Percentiles rank a stretch among this genome's conserved stretches.
These are phyloP conservation scores for Haliclystus octoradiatus DNA, from an alignment of 30 jellyfish, hydroid and myxozoan species.

Conservation along the genomic window DNA sequence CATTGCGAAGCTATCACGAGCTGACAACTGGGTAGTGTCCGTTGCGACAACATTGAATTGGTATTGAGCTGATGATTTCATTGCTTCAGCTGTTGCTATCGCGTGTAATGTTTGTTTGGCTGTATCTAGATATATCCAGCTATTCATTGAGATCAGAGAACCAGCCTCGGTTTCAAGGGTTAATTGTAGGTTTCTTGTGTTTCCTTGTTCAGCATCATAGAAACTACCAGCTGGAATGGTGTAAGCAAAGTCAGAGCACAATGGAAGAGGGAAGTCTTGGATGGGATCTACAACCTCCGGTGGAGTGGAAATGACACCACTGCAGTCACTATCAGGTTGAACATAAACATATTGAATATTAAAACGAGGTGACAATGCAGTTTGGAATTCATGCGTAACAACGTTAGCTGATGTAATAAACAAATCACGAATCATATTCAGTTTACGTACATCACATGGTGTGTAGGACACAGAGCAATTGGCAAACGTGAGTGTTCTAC, in stretches of 20 bases:
- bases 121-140: constrained; percentile 5
- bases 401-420: constrained; percentile 13
- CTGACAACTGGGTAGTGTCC: constrained; percentile 19
- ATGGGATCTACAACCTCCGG: constrained; percentile 25
- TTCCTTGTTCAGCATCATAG: constrained; percentile 36
- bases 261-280: neutral
- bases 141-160: neutral
- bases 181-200: constrained; percentile 16
- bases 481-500: constrained; percentile 22
- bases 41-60: constrained; percentile 15
- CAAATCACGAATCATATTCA: constrained; percentile 10
- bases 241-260: constrained; percentile 12
- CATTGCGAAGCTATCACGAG: neutral
- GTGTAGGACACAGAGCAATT: constrained; percentile 67
- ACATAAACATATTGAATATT: constrained; percentile 19
- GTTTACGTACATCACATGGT: constrained; percentile 68
- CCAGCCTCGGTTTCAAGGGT: neutral
- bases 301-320: constrained; percentile 8
- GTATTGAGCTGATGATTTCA: neutral
- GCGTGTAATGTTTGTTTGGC: constrained; percentile 6
- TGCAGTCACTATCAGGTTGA: constrained; percentile 1
- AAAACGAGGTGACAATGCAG: constrained; percentile 28
- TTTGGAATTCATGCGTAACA: constrained; percentile 8
- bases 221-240: constrained; percentile 23
- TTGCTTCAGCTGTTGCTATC: constrained; percentile 10